Evolutionary conservation across 2,113 vertebrate species (phyloP), one percentile per base, ranked within the genome.

Genomic region (Callionymus lyra): DNA sequence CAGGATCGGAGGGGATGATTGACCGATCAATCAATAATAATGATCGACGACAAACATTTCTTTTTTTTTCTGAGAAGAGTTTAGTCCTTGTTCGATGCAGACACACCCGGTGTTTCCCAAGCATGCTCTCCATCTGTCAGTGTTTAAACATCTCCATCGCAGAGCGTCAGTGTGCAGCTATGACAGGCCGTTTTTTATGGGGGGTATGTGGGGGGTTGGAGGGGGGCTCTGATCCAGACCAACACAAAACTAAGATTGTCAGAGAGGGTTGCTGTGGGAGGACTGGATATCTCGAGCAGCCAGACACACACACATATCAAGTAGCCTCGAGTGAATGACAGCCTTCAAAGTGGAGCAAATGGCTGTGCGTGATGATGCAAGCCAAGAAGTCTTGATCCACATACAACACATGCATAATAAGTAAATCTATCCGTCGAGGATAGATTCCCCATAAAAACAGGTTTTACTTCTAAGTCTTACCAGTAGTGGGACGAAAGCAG

Each of bases 61-160:
- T 27, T 27, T 27, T 8, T 27, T 8, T 8, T 8, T 8, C 21
- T 27, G 4, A 4, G 8, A 4, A 5, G 21, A 27, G 21, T 27
- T 27, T 5, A 27, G 21, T 27, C 21, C 21, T 27, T 27, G 21
- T 27, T 27, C 21, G 70, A 74, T 65, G 62, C 63, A 79, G 79
- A 82, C 79, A 84, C 82, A 47, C 81, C 82, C 73, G 71, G 64
- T 57, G 40, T 47, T n/a, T 2, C 15, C 14, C 4, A 27, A 42
- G 52, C 43, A 48, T 19, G 55, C 43, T 19, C 60, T 44, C 56
- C 18, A 4, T 6, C 13, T 4, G 27, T 10, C 56, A 70, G 48
- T 36, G 18, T 44, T 59, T 41, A 49, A 63, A 21, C 21, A 41
- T 50, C 59, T 55, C 48, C 32, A 44, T 9, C 16, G 38, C 42